phyloP scores from a whole-genome alignment of 2,888 invertebrate species.

The Galerucella nymphaeae region DNA sequence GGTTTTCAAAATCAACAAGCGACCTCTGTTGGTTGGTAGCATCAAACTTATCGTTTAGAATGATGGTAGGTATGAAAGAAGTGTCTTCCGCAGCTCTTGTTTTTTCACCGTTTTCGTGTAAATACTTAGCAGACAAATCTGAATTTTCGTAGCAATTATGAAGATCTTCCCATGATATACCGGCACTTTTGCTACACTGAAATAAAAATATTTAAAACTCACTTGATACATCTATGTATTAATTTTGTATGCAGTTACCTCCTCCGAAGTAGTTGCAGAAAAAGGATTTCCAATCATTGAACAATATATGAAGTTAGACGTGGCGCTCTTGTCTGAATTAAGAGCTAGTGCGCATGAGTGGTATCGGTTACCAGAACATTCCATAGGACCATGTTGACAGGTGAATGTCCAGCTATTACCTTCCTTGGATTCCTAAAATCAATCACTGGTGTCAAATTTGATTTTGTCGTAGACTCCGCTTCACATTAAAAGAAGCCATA shows the following conservation, averaged over 20 bases:
- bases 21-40: conserved; percentile 42
- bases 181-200: conserved; percentile 60
- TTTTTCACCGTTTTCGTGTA: conserved; percentile 61
- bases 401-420: conserved; percentile 20
- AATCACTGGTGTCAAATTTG: too few relatives aligned
- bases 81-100: conserved; percentile 54
- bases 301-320: conserved; percentile 61
- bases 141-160: conserved; percentile 54
- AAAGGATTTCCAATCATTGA: conserved; percentile 57
- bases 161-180: conserved; percentile 51
- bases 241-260: conserved; percentile 37
- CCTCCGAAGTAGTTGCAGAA: conserved; percentile 36
- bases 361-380: conserved; percentile 68
- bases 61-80: conserved; percentile 63
- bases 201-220: conserved; percentile 32
- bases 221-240: background rate
- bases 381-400: conserved; percentile 56
- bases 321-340: conserved; percentile 36
- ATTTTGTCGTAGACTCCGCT: too few relatives aligned
- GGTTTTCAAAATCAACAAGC: conserved; percentile 43
- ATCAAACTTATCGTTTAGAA: conserved; percentile 60
- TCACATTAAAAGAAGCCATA: too few relatives aligned
- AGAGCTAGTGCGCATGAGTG: conserved; percentile 66
- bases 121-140: conserved; percentile 56
- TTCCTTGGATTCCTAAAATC: conserved; percentile 9